phyloP scores from a whole-genome alignment of 2,888 invertebrate genomes.

The Cheilosia variabilis region DNA sequence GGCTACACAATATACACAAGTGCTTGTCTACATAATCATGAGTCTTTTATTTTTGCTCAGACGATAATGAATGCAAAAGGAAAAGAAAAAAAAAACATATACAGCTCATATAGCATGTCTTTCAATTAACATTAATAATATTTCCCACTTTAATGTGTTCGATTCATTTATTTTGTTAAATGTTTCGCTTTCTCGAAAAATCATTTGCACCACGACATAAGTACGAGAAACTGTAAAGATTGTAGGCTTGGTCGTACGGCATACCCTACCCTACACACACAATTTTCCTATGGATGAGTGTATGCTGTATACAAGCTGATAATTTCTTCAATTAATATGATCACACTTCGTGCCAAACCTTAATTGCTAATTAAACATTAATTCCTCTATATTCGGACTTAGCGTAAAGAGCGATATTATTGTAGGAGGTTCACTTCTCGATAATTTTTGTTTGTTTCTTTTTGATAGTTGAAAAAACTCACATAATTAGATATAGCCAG shows the following conservation, averaged over 20 bases:
- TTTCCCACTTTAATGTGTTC: slow-evolving; percentile 51
- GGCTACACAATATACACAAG: too few relatives aligned
- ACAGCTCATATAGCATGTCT: slow-evolving; percentile 21
- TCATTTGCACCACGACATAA: slow-evolving; percentile 58
- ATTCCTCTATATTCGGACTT: slow-evolving; percentile 62
- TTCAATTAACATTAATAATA: slow-evolving; percentile 63
- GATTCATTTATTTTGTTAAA: slow-evolving; percentile 61
- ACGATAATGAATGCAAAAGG: not conserved
- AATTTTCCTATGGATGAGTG: not conserved
- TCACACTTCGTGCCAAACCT: slow-evolving; percentile 73
- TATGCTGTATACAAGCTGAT: slow-evolving; percentile 51
- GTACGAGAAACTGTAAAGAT: slow-evolving; percentile 19
- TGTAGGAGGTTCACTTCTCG: slow-evolving; percentile 38
- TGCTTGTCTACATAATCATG: too few relatives aligned
- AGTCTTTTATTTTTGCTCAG: not conserved
- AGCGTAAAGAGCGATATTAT: slow-evolving; percentile 7
- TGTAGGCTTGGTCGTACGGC: not conserved
- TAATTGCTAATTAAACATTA: slow-evolving; percentile 75
- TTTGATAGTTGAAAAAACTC: slow-evolving; percentile 24
- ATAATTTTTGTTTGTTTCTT: slow-evolving; percentile 15
- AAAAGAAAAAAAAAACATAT: not conserved
- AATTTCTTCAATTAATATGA: slow-evolving; percentile 73
- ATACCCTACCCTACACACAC: not conserved
- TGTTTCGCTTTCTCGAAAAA: slow-evolving; percentile 46
- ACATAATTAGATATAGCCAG: slow-evolving; percentile 53